phyloP scores from a whole-genome alignment of 2,888 invertebrate genomes.

The Nycteola revayana region DNA sequence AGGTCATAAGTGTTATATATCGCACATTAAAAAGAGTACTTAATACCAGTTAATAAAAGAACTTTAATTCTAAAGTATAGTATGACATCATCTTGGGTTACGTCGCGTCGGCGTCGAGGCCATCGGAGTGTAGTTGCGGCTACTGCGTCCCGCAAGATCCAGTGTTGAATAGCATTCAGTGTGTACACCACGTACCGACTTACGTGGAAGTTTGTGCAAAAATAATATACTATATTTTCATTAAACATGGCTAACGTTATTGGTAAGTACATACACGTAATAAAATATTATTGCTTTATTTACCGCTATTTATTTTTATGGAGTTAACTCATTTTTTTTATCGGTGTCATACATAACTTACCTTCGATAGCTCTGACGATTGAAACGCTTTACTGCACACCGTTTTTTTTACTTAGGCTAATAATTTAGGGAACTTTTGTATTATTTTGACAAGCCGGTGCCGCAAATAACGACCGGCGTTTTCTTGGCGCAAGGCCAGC shows the following conservation, averaged over 20 bases:
- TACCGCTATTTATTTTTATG: neutral
- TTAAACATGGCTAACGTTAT: constrained; percentile 68
- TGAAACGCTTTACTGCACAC: neutral
- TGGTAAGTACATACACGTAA: constrained; percentile 51
- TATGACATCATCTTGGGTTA: constrained; percentile 51
- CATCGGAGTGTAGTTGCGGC: constrained; percentile 28
- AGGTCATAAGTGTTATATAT: constrained; percentile 13
- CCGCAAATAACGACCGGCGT: constrained; percentile 51
- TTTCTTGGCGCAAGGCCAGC: constrained; percentile 64
- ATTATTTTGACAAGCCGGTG: constrained; percentile 40
- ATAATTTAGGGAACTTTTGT: neutral
- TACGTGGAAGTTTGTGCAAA: constrained; percentile 37
- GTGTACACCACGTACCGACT: constrained; percentile 34
- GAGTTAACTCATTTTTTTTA: neutral
- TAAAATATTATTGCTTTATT: neutral
- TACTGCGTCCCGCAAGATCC: constrained; percentile 16
- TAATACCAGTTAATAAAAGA: constrained; percentile 23
- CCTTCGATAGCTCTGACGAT: neutral
- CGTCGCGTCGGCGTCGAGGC: constrained; percentile 39
- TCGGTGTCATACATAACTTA: neutral
- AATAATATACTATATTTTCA: constrained; percentile 35
- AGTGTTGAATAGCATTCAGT: constrained; percentile 47
- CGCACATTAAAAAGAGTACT: constrained; percentile 13
- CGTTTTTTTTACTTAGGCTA: neutral
- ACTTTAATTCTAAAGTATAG: constrained; percentile 35